These are phyloP conservation scores for Eunapius fragilis DNA, from an alignment of 37 sponge, comb jelly and placozoan species.

Conservation along the genomic window DNA sequence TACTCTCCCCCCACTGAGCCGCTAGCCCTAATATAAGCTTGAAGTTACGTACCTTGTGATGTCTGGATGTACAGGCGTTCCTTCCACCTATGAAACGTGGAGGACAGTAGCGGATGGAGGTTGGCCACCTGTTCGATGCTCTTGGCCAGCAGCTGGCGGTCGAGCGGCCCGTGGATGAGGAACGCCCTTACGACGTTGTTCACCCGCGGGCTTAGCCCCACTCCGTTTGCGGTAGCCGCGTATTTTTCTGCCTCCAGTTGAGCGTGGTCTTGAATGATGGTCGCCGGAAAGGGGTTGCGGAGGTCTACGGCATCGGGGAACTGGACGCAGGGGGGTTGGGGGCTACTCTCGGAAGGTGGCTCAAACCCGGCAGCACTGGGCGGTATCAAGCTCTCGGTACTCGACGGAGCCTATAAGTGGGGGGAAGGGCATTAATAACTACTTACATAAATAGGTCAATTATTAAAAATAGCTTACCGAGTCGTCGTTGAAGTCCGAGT, in stretches of 20 bases:
- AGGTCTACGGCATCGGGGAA: conserved; percentile 9
- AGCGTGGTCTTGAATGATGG: conserved; percentile 77
- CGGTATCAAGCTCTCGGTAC: conserved; percentile 4
- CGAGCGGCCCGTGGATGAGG: conserved; percentile 73
- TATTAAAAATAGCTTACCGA: neutral
- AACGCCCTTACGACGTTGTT: conserved; percentile 81
- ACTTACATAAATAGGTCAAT: neutral
- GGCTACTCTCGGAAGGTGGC: conserved; percentile 36
- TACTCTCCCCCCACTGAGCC: too few species aligned
- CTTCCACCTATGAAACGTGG: conserved; percentile 29
- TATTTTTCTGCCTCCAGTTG: conserved; percentile 42
- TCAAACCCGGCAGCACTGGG: conserved; percentile 61
- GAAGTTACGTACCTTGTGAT: conserved; percentile 25
- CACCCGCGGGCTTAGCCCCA: conserved; percentile 54
- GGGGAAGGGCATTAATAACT: neutral
- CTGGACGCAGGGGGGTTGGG: conserved; percentile 6
- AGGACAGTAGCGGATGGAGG: conserved; percentile 63
- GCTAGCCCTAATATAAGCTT: neutral
- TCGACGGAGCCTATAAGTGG: neutral
- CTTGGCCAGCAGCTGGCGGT: conserved; percentile 40
- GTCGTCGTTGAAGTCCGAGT: neutral
- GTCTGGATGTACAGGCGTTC: conserved; percentile 57
- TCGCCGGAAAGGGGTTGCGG: conserved; percentile 58
- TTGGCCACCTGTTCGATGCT: conserved; percentile 52
- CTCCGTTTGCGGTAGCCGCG: conserved; percentile 4